Base-by-base conservation (phyloP, 1,140 invertebrate genomes). In the roundworm (Caenorhabditis elegans) region DNA sequence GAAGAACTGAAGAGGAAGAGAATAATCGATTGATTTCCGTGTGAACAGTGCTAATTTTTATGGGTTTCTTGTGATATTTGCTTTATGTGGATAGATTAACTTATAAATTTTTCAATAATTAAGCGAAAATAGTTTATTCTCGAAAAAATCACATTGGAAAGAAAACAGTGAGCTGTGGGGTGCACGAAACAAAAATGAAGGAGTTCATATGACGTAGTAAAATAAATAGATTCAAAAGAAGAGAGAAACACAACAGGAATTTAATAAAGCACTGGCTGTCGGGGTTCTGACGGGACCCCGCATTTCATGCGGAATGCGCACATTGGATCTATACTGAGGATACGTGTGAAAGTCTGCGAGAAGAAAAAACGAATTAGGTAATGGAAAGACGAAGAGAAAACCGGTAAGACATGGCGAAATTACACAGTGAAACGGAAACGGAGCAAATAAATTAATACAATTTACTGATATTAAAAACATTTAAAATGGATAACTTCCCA, bases 1-100 rank as follows among this genome's bases (percentile, higher is more conserved):
- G 53, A 19, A 15, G 83, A 85, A 26, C 28, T 85, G 76, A 82
- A 65, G 13, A 0, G 65, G n/a, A 53, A 51, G n/a, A 76, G 39
- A 24, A 81, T 81, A 39, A 81, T 81, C 8, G 55, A 70, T 5
- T 81, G 34, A 31, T 24, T 3, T 1, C 26, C 5, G 26, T 10
- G 19, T n/a, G 39, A 22, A 39, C 34, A 31, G n/a, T 24, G 13
- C 4, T 3, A 39, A 0, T 22, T 19, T 39, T 39, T 39, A 36
- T 36, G 60, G 60, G 60, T 70, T 70, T 70, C 19, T 39, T 70
- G 60, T 70, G 60, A 70, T 70, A 60, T 17, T 60, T 34, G 53
- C 53, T 70, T 70, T 70, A 70, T 39, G 34, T 8, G 39, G 39
- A 43, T 70, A 70, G 13, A 60, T 10, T 39, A 22, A 1, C n/a